Base-by-base conservation (phyloP, 2,888 invertebrate genomes). In the Griposia aprilina region DNA sequence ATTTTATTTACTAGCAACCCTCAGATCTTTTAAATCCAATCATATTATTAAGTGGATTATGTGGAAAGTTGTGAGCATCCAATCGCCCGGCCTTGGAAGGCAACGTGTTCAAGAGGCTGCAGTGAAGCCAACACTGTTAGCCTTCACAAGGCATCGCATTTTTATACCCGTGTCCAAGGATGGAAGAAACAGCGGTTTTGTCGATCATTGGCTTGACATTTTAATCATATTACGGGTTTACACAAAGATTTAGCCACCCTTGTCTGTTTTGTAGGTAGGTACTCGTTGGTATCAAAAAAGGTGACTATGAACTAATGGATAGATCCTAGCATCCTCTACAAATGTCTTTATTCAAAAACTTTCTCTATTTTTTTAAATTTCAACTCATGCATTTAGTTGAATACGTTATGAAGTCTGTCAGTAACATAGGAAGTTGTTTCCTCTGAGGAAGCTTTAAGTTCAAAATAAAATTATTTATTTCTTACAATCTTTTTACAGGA, bases 51-150 rank as follows among this genome's bases (percentile, higher is more conserved):
- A 84, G 60, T 68, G 82, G 74, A 78, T 74, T 82, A 73, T 69
- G 60, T 75, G 74, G 63, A 77, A 80, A 81, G 66, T 65, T 73
- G 79, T 81, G 67, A 69, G 84, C 81, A 67, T 85, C 85, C 82
- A 87, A 85, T 82, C 78, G 74, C 66, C 70, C 74, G 78, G 87
- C 83, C 88, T 82, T 76, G 85, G 86, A 79, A 86, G 84, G 81
- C 79, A 78, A 89, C 93, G 94, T 92, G 94, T 90, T 91, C 86
- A 87, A 93, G 93, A 89, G 91, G 81, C 90, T 91, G 92, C 92
- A 91, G 82, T 88, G 90, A 87, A 88, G 90, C 89, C 88, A 86
- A 86, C 89, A 81, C 85, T 79, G 78, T 78, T 75, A 84, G 80
- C 80, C 81, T 81, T 74, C 74, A 79, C 76, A 74, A 82, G 80